These are phyloP conservation scores for Orchesella flavescens DNA, from an alignment of 2,888 invertebrate genomes.

Conservation along the genomic window DNA sequence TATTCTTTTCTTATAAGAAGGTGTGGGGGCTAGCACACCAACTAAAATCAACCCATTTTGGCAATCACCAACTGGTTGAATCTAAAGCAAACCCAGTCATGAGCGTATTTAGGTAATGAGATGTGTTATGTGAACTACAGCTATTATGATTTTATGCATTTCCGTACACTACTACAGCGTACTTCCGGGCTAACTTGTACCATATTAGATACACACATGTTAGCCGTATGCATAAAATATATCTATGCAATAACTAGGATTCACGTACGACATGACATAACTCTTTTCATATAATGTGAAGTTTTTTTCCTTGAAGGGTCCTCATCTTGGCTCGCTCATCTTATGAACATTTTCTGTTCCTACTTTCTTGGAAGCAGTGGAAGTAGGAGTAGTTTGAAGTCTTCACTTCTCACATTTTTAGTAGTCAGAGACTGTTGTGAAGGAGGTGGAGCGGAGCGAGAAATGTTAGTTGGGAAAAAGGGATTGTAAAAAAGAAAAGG, in stretches of 20 bases:
- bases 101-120: constrained; percentile 2
- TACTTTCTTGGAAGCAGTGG: background rate
- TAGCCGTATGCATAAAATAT: background rate
- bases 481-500: constrained; percentile 5
- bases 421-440: constrained; percentile 16
- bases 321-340: constrained; percentile 26
- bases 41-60: background rate
- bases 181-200: too few relatives aligned
- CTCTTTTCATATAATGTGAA: constrained; percentile 33
- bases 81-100: background rate
- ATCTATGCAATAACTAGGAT: constrained; percentile 5
- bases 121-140: constrained; percentile 5
- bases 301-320: constrained; percentile 36
- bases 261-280: constrained; percentile 3
- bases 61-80: constrained; percentile 14
- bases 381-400: background rate
- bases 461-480: background rate
- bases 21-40: background rate
- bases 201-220: constrained; percentile 3
- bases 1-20: constrained; percentile 10
- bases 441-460: constrained; percentile 39
- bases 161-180: background rate
- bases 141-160: constrained; percentile 40
- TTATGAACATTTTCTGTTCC: background rate
- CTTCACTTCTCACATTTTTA: constrained; percentile 34